phyloP scores from a whole-genome alignment of 2,797 vertebrate species.

The Dipus sagitta region DNA sequence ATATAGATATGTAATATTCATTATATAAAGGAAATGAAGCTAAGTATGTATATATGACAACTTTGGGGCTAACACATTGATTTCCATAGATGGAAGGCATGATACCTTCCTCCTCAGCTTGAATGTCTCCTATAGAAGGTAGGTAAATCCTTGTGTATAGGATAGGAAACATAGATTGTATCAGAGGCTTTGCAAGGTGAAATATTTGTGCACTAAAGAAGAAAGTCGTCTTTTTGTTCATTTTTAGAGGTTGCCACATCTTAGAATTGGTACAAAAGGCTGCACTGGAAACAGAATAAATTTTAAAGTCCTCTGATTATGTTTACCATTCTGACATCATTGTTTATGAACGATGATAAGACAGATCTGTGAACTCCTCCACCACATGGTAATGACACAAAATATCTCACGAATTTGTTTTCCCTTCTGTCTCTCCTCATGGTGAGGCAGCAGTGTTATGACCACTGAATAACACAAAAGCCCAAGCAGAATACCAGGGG shows the following conservation, averaged over 20 bases:
- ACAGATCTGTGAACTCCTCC: neutral
- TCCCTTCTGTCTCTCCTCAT: neutral
- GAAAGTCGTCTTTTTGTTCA: neutral
- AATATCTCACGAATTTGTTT: neutral
- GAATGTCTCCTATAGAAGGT: neutral
- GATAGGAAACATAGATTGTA: neutral
- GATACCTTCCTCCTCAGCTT: neutral
- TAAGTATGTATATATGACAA: no score
- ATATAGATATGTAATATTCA: no score
- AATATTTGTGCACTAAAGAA: neutral
- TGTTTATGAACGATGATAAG: neutral
- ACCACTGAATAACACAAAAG: neutral
- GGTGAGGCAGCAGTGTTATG: neutral
- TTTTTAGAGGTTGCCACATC: neutral
- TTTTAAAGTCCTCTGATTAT: neutral
- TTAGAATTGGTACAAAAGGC: neutral
- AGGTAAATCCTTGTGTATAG: neutral
- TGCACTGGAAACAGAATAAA: neutral
- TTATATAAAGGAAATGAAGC: no score
- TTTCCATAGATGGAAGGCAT: neutral
- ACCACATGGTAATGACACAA: neutral
- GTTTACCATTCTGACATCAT: neutral
- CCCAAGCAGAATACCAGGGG: neutral
- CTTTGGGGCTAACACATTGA: neutral
- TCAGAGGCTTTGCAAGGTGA: neutral